phyloP scores from a whole-genome alignment of 2,888 invertebrate species.

The Ischnus inquisitorius region DNA sequence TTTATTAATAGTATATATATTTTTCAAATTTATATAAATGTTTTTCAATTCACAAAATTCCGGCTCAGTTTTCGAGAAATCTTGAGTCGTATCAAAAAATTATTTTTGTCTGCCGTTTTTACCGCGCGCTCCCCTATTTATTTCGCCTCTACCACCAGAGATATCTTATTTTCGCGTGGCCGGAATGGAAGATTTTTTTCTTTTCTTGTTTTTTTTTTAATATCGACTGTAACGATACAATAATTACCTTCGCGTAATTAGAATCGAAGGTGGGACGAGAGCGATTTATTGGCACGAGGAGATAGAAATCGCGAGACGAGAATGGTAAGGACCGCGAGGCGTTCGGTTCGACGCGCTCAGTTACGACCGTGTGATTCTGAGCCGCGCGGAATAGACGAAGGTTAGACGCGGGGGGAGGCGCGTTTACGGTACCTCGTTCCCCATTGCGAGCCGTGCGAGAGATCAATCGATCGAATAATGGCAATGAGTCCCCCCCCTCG shows the following conservation, averaged over 20 bases:
- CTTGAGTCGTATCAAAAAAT: too few species aligned
- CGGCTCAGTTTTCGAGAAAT: too few species aligned
- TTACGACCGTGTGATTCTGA: too few species aligned
- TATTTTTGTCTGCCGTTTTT: too few species aligned
- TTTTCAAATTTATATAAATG: too few species aligned
- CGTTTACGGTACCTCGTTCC: conserved; percentile 33
- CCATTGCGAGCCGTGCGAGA: not conserved
- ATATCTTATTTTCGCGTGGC: not conserved
- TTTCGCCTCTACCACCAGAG: not conserved
- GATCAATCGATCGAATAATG: conserved; percentile 34
- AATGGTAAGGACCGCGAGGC: too few species aligned
- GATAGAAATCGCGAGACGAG: not conserved
- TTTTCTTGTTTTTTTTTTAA: not conserved
- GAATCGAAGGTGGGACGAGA: not conserved
- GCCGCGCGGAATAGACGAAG: not conserved
- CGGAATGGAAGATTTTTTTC: not conserved
- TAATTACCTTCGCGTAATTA: conserved; percentile 17
- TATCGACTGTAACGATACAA: not conserved
- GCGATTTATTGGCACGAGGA: not conserved
- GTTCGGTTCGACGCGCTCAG: too few species aligned
- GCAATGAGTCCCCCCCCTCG: not conserved
- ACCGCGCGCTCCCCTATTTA: too few species aligned
- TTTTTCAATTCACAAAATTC: too few species aligned
- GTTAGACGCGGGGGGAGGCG: not conserved
- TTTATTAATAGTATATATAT: too few species aligned